Evolutionary conservation across 2,888 invertebrate genomes (phyloP).

Genomic region (Eudasyphora cyanicolor): DNA sequence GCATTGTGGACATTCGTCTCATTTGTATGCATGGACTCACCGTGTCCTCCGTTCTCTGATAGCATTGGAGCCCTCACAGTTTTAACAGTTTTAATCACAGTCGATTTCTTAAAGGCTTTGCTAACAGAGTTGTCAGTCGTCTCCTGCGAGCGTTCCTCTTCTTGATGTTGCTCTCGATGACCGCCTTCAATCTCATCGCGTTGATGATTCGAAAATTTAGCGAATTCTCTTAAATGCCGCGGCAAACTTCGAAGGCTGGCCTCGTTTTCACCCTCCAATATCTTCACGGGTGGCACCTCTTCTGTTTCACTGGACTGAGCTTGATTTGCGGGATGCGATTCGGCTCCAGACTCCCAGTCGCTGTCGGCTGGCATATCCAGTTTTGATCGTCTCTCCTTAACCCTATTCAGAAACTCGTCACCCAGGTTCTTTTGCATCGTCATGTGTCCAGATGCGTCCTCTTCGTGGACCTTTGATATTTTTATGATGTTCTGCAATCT

Average conservation of each 20-base stretch:
- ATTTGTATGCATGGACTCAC: constrained; percentile 66
- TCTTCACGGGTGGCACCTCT: constrained; percentile 82
- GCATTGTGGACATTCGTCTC: constrained; percentile 48
- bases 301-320: constrained; percentile 70
- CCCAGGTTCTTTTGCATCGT: constrained; percentile 81
- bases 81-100: constrained; percentile 76
- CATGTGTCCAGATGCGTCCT: constrained; percentile 52
- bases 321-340: constrained; percentile 73
- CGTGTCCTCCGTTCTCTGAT: constrained; percentile 66
- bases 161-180: constrained; percentile 71
- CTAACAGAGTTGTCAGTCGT: constrained; percentile 73
- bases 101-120: constrained; percentile 75
- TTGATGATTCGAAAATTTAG: constrained; percentile 81
- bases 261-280: constrained; percentile 84
- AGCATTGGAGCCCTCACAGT: constrained; percentile 70
- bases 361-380: constrained; percentile 85
- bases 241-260: constrained; percentile 85
- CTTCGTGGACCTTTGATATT: constrained; percentile 83
- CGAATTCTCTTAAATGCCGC: constrained; percentile 89
- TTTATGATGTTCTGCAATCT: constrained; percentile 90
- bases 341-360: constrained; percentile 84
- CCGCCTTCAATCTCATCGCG: constrained; percentile 72
- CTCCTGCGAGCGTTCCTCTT: constrained; percentile 74
- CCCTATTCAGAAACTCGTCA: constrained; percentile 89
- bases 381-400: constrained; percentile 86